A percentile compares a stretch with the other conserved stretches of the same genome.
phyloP scores from a whole-genome alignment of 1,140 invertebrate genomes.

The Diachasma alloeum region DNA sequence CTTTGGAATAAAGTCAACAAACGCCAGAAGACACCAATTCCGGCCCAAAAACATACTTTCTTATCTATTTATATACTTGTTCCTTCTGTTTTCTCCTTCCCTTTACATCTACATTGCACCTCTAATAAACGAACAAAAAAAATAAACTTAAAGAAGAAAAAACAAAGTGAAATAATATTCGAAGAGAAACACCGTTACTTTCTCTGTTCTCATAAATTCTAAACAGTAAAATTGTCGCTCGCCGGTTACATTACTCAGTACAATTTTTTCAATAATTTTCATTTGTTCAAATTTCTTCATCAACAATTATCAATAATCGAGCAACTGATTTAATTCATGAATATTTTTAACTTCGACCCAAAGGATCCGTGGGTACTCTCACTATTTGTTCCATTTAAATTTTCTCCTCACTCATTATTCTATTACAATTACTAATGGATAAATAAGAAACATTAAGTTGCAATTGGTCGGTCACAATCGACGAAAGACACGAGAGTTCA shows the following conservation, averaged over 20 bases:
- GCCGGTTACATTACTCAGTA: constrained; percentile 21
- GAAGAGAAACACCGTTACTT: neutral
- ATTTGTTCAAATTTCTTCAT: neutral
- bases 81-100: neutral
- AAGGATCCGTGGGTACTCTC: constrained; percentile 4
- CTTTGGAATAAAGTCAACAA: constrained; percentile 8
- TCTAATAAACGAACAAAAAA: neutral
- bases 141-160: constrained; percentile 4
- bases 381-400: neutral
- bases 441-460: constrained; percentile 2
- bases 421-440: neutral
- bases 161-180: neutral
- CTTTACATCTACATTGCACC: neutral
- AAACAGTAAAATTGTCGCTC: constrained; percentile 9
- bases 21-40: neutral
- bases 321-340: neutral
- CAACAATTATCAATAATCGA: neutral
- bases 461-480: constrained; percentile 11
- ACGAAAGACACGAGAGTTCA: constrained; percentile 2
- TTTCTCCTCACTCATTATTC: neutral
- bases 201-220: neutral
- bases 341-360: constrained; percentile 4
- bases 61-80: neutral
- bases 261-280: constrained; percentile 8
- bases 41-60: neutral